A percentile compares a stretch with the other conserved stretches of the same genome.
These are phyloP conservation scores for Cancer borealis DNA, from an alignment of 2,888 invertebrate species.

Conservation along the genomic window DNA sequence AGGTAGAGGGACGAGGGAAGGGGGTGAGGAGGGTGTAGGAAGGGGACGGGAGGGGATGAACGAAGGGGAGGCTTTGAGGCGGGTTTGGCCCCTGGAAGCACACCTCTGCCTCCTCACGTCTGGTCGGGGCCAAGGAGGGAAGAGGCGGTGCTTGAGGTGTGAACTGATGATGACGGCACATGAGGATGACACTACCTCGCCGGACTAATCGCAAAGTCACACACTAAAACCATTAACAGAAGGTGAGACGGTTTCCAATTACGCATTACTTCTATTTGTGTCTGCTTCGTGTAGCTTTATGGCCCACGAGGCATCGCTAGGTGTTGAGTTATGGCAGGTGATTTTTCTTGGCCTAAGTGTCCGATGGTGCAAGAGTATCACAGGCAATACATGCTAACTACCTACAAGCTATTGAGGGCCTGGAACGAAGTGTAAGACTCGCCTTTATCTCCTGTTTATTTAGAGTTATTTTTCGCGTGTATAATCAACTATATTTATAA, in stretches of 20 bases:
- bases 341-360: not conserved
- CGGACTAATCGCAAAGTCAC: slow-evolving; percentile 40
- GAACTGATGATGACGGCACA: not conserved
- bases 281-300: not conserved
- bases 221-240: slow-evolving; percentile 13
- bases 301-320: not conserved
- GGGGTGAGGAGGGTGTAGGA: not conserved
- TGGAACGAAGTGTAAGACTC: not conserved
- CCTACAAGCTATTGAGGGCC: not conserved
- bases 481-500: not conserved
- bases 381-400: not conserved
- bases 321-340: not conserved
- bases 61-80: not conserved
- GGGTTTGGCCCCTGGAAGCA: not conserved
- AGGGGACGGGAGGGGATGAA: not conserved
- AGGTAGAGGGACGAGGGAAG: slow-evolving; percentile 25
- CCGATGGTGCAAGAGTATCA: not conserved
- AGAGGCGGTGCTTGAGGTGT: slow-evolving; percentile 8
- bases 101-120: slow-evolving; percentile 1
- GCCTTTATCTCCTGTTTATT: not conserved
- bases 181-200: not conserved
- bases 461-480: not conserved
- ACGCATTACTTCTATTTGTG: not conserved
- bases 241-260: slow-evolving; percentile 23
- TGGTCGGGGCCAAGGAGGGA: not conserved